Evolutionary conservation across 2,113 vertebrate genomes (phyloP).

Genomic region (Jaculus jaculus): DNA sequence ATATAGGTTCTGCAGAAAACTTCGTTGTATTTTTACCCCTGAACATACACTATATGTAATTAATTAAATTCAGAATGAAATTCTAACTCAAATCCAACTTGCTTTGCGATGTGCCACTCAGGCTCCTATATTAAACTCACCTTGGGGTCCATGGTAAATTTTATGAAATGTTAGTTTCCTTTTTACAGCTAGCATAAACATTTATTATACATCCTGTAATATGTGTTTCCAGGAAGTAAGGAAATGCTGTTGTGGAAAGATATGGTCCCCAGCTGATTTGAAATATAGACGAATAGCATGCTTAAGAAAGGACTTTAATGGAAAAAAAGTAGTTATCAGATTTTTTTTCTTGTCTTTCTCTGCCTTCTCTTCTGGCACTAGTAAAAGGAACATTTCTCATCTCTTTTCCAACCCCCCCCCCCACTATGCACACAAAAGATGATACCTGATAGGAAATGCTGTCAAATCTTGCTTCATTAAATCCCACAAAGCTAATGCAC

Average conservation of each 20-base stretch:
- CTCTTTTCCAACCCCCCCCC: slow-evolving; percentile 44
- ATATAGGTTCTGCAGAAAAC: slow-evolving; percentile 32
- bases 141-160: slow-evolving; percentile 79
- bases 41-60: slow-evolving; percentile 52
- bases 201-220: slow-evolving; percentile 81
- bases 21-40: slow-evolving; percentile 22
- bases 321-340: slow-evolving; percentile 75
- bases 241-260: slow-evolving; percentile 78
- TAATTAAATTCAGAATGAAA: slow-evolving; percentile 65
- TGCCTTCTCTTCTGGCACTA: slow-evolving; percentile 69
- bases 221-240: slow-evolving; percentile 79
- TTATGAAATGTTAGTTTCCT: slow-evolving; percentile 80
- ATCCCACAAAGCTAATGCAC: slow-evolving; percentile 72
- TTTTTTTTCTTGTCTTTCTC: slow-evolving; percentile 68
- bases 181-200: slow-evolving; percentile 79
- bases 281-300: slow-evolving; percentile 74
- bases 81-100: slow-evolving; percentile 71
- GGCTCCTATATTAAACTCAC: slow-evolving; percentile 78
- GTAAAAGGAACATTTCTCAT: slow-evolving; percentile 77
- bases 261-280: slow-evolving; percentile 78
- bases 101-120: slow-evolving; percentile 72
- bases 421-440: slow-evolving; percentile 70
- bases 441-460: slow-evolving; percentile 79
- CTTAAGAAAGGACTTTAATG: slow-evolving; percentile 76
- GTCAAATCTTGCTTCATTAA: slow-evolving; percentile 80